Conservation (phyloP, 2,888 invertebrate genomes). For the Harpagoxenus sublaevis region DNA sequence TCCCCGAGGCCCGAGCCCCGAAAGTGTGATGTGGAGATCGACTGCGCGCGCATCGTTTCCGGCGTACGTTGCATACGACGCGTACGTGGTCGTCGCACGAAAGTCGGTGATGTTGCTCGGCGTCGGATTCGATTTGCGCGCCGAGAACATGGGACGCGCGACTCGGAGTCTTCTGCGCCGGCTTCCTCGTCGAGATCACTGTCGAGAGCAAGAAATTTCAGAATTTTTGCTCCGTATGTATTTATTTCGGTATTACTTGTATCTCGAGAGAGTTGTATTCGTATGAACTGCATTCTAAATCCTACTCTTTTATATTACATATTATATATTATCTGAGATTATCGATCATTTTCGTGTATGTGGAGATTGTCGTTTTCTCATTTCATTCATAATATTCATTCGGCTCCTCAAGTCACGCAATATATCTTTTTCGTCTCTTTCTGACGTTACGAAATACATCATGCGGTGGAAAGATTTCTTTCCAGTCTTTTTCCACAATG, state of each 20-base stretch:
- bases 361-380: neutral
- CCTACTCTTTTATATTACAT: no score
- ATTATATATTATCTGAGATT: no score
- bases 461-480: no score
- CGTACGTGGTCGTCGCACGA: conserved; percentile 77
- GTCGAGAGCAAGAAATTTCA: neutral
- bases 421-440: neutral
- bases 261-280: no score
- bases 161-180: neutral
- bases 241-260: neutral
- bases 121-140: neutral
- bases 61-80: conserved; percentile 68
- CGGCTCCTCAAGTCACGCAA: neutral
- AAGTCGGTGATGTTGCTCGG: neutral
- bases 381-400: neutral
- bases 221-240: neutral
- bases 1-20: neutral
- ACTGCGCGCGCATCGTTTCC: conserved; percentile 75
- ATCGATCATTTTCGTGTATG: no score
- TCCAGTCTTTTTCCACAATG: no score
- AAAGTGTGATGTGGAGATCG: conserved; percentile 81
- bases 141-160: neutral
- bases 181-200: neutral
- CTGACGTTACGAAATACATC: no score
- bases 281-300: no score